Conservation (phyloP, 2,888 invertebrate species). For the Crepidodera aurea region DNA sequence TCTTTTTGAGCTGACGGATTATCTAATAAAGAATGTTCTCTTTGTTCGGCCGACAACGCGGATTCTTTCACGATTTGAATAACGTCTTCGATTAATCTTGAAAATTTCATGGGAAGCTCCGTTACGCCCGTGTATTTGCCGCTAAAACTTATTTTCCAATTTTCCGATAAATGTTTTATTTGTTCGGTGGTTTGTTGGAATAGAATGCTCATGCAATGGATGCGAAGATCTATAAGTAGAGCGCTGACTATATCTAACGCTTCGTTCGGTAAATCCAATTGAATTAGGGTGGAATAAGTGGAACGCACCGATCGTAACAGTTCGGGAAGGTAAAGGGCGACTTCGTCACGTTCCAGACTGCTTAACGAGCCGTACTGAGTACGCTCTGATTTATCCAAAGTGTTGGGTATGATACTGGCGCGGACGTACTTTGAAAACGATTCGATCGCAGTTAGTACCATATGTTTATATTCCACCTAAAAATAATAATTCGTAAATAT, state of each 20-base stretch:
- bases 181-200: constrained; percentile 85
- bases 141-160: constrained; percentile 85
- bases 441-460: constrained; percentile 80
- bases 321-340: constrained; percentile 77
- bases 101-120: constrained; percentile 72
- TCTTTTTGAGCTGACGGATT: constrained; percentile 64
- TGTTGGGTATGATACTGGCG: constrained; percentile 74
- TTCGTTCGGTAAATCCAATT: constrained; percentile 87
- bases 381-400: constrained; percentile 63
- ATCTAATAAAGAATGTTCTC: constrained; percentile 69
- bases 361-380: constrained; percentile 65
- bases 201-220: constrained; percentile 85
- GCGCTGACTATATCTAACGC: constrained; percentile 85
- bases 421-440: constrained; percentile 78
- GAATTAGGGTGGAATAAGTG: constrained; percentile 81
- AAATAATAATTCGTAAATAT: too few relatives aligned
- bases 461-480: constrained; percentile 66
- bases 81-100: constrained; percentile 76
- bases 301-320: constrained; percentile 77
- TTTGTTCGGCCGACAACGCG: constrained; percentile 74
- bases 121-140: constrained; percentile 73
- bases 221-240: constrained; percentile 85
- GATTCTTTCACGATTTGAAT: constrained; percentile 75
- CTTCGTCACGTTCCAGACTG: constrained; percentile 64
- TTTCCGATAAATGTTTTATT: constrained; percentile 79